phyloP scores from a whole-genome alignment of 2,797 vertebrate species.

The Borostomias antarcticus region DNA sequence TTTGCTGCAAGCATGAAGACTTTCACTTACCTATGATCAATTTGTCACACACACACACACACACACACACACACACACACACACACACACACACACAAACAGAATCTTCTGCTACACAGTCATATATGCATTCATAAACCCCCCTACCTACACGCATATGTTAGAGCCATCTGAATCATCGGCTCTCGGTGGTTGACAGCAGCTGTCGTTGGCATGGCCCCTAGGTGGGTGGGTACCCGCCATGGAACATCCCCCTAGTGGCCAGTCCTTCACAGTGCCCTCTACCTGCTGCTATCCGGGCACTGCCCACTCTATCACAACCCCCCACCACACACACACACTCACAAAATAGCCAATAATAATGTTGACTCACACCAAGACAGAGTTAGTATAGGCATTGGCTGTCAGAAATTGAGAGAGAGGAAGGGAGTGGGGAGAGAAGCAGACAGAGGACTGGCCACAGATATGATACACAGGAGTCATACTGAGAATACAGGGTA shows the following conservation, averaged over 20 bases:
- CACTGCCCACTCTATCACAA: slow-evolving; percentile 27
- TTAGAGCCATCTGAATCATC: slow-evolving; percentile 45
- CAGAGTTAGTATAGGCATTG: too few relatives aligned
- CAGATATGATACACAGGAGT: too few relatives aligned
- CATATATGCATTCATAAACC: too few relatives aligned
- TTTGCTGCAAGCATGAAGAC: too few relatives aligned
- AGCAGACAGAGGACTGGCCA: too few relatives aligned
- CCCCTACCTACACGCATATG: slow-evolving; percentile 20
- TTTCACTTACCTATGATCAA: too few relatives aligned
- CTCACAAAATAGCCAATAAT: too few relatives aligned
- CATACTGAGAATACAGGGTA: too few relatives aligned
- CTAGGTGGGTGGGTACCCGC: slow-evolving; percentile 20
- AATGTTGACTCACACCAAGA: too few relatives aligned
- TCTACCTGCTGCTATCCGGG: slow-evolving; percentile 36
- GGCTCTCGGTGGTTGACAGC: slow-evolving; percentile 46
- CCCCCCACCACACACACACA: slow-evolving; percentile 14
- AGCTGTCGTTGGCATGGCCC: slow-evolving; percentile 50
- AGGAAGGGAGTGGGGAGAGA: too few relatives aligned
- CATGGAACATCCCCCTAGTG: slow-evolving; percentile 26
- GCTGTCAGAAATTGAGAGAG: too few relatives aligned
- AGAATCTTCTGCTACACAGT: too few relatives aligned
- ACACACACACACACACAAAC: slow-evolving; percentile 23
- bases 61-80: background rate
- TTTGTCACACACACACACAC: background rate
- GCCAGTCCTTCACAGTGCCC: slow-evolving; percentile 23